Conservation (phyloP, 2,797 vertebrate species). For the Molothrus ater region DNA sequence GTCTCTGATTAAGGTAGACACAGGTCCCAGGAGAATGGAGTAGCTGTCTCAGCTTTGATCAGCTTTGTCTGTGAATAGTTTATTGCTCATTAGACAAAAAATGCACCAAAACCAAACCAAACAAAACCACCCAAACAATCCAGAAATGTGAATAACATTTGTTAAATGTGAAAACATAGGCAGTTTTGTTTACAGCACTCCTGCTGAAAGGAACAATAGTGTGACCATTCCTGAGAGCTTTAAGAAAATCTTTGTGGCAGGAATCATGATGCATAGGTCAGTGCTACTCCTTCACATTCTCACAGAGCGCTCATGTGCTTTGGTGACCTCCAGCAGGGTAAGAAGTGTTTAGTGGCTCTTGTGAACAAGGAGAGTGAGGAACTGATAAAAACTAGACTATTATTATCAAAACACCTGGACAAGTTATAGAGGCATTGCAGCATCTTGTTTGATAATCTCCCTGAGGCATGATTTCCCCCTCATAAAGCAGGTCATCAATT, state of each 20-base stretch:
- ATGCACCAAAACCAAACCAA: background rate
- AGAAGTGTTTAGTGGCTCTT: background rate
- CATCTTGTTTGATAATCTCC: background rate
- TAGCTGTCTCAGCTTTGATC: background rate
- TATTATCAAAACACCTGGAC: background rate
- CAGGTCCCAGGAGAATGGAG: background rate
- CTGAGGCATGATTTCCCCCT: background rate
- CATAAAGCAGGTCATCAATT: background rate
- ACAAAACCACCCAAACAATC: background rate
- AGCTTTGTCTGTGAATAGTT: background rate
- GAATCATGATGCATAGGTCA: background rate
- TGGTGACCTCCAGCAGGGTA: background rate
- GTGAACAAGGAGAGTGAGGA: background rate
- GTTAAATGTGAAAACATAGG: background rate
- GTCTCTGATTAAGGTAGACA: background rate
- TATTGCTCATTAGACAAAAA: background rate
- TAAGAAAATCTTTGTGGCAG: background rate
- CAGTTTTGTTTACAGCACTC: background rate
- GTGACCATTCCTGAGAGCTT: background rate
- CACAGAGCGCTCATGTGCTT: background rate
- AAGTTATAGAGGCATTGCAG: background rate
- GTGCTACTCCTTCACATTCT: background rate
- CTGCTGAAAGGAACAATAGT: background rate
- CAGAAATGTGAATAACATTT: background rate
- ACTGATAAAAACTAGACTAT: background rate